A percentile compares a stretch with the other conserved stretches of the same genome.
Evolutionary conservation across 1,140 invertebrate genomes (phyloP).

Genomic region (Cydia fagiglandana): DNA sequence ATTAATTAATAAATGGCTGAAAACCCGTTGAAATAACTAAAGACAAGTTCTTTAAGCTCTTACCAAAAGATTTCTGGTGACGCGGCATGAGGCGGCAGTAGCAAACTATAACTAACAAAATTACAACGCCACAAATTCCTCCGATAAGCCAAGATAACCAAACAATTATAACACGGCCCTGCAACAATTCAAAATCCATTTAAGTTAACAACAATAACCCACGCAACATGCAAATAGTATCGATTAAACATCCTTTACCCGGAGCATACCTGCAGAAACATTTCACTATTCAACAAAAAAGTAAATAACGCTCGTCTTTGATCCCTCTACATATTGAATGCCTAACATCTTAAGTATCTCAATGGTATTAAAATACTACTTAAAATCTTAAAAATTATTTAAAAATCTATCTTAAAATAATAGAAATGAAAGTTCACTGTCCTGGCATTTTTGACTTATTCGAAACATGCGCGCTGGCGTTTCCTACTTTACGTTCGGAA

Average conservation of each 20-base stretch:
- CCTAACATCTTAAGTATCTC: slow-evolving; percentile 63
- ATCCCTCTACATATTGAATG: slow-evolving; percentile 53
- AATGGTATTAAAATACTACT: slow-evolving; percentile 45
- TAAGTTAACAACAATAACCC: slow-evolving; percentile 34
- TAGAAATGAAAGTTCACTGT: slow-evolving; percentile 37
- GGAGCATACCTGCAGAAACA: slow-evolving; percentile 71
- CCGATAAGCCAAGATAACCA: slow-evolving; percentile 79
- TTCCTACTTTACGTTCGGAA: not conserved
- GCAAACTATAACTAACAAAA: slow-evolving; percentile 77
- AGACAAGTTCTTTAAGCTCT: slow-evolving; percentile 31
- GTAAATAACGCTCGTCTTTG: slow-evolving; percentile 65
- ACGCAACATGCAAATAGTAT: slow-evolving; percentile 38
- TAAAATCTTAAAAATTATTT: slow-evolving; percentile 55
- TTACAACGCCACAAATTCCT: slow-evolving; percentile 75
- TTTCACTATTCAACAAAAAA: slow-evolving; percentile 70
- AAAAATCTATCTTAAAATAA: slow-evolving; percentile 39
- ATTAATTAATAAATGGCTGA: not conserved
- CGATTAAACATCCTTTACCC: slow-evolving; percentile 43
- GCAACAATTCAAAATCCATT: slow-evolving; percentile 49
- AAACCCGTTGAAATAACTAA: too few relatives aligned
- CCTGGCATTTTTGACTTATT: slow-evolving; percentile 41
- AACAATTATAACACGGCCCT: slow-evolving; percentile 78
- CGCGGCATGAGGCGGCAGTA: slow-evolving; percentile 80
- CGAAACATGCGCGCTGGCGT: slow-evolving; percentile 45
- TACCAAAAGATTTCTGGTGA: slow-evolving; percentile 77